Evolutionary conservation across 2,888 invertebrate species (phyloP), one percentile per base, ranked within the genome.

Genomic region (Phortica magna): DNA sequence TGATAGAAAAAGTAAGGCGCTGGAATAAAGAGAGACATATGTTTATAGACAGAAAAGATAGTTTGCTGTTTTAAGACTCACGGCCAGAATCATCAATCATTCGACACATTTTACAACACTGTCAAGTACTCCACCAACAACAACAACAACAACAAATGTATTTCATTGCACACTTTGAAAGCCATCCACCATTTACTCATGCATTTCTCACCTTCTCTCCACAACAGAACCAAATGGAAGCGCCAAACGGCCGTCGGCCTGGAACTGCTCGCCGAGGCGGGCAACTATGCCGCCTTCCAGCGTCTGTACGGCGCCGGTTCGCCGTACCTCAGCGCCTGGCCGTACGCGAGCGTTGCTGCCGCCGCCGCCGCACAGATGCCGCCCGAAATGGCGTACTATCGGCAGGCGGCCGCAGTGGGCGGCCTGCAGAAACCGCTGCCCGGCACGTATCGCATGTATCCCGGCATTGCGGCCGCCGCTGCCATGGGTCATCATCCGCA

Each of bases 251-350:
- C 99, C 0, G 99, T 99, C 2, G 99, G 99, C 0, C 92, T 99
- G 83, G 99, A 99, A 91, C 94, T 99, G 68, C 93, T 99, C 75
- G 98, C 98, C 6, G 99, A 99, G 92, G 98, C 99, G 0, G 98
- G 98, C 22, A 99, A 99, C 93, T 98, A 98, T 92, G 98, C 98
- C 3, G 99, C 99, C 12, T 97, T 99, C 90, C 99, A 99, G 93
- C 95, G 99, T 81, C 94, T 99, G 81, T 98, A 97, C 92, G 96
- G 96, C 42, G 89, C 86, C 17, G 94, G 94, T 7, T 94, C 94
- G 65, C 95, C 95, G 0, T 96, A 96, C 92, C 84, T 92, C 73
- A 93, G 94, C 78, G 94, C 94, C 78, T 94, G 94, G 93, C 93
- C 93, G 6, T 93, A 93, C 80, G 93, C 93, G 1, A 75, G 68